Conservation (phyloP, 2,113 vertebrate species). For the Anseranas semipalmata region DNA sequence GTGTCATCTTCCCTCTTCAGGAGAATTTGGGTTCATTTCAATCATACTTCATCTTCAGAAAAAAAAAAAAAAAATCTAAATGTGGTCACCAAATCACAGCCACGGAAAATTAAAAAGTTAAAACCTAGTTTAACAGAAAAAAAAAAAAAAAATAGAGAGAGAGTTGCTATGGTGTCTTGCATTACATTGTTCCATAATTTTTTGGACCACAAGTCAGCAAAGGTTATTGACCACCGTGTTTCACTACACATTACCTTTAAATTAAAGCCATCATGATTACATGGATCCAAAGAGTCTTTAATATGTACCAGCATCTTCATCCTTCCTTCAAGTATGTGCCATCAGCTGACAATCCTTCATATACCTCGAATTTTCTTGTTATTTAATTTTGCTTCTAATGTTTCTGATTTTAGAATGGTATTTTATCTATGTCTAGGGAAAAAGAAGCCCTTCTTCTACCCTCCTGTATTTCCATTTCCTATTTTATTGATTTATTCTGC, state of each 20-base stretch:
- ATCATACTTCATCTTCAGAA: not conserved
- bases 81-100: not conserved
- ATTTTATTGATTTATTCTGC: constrained; percentile 5
- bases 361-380: not conserved
- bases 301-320: not conserved
- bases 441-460: not conserved
- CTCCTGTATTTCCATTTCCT: not conserved
- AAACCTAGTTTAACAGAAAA: not conserved
- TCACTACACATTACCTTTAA: not conserved
- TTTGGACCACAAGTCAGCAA: not conserved
- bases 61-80: not conserved
- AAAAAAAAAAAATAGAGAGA: not conserved
- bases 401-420: not conserved
- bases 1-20: not conserved
- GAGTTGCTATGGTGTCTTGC: not conserved
- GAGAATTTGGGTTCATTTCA: not conserved
- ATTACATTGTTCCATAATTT: not conserved
- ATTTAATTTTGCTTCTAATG: not conserved
- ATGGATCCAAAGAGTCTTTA: not conserved
- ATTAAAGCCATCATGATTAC: constrained; percentile 22
- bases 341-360: not conserved
- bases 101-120: not conserved
- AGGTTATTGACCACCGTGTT: not conserved
- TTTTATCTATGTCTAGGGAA: not conserved
- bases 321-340: not conserved